Evolutionary conservation across 2,113 vertebrate species (phyloP), one percentile per base, ranked within the genome.

Genomic region (Sorex fumeus): DNA sequence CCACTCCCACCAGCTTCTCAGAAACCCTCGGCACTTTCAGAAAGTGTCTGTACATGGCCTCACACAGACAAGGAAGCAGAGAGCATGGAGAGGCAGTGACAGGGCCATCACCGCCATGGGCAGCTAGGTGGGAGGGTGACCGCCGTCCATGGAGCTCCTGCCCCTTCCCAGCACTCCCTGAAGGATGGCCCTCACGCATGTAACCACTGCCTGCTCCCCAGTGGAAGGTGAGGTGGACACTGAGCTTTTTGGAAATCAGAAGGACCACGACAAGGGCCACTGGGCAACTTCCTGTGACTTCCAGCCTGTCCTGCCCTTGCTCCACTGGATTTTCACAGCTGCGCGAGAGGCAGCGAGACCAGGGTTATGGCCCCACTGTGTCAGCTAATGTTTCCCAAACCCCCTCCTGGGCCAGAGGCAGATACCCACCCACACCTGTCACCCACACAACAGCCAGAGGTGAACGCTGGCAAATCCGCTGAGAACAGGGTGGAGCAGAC

Each of bases 191-290:
- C 34, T 72, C 19, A 3, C 60, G 45, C 23, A 15, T 25, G 36
- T 0, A 25, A 30, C 28, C 25, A 23, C 47, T 2, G 40, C 23
- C 76, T 47, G 69, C 69, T n/a, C n/a, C n/a, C n/a, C n/a, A n/a
- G n/a, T n/a, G n/a, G n/a, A n/a, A n/a, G n/a, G n/a, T n/a, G n/a
- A n/a, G n/a, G n/a, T n/a, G n/a, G n/a, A n/a, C n/a, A n/a, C n/a
- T 16, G n/a, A 76, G 23, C 30, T 40, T 18, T 57, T 80, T 72
- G 28, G 34, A 15, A 43, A 34, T 25, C 0, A 3, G 21, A 40
- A 40, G 19, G 1, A 28, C 0, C 9, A 23, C 6, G 3, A 27
- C n/a, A 1, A 2, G 0, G 64, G 11, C 53, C 8, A 40, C 40
- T 23, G 0, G 18, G 57, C 30, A 3, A 5, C 40, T 3, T 18